Conservation (phyloP, 2,113 vertebrate genomes). For the Saguinus midas region DNA sequence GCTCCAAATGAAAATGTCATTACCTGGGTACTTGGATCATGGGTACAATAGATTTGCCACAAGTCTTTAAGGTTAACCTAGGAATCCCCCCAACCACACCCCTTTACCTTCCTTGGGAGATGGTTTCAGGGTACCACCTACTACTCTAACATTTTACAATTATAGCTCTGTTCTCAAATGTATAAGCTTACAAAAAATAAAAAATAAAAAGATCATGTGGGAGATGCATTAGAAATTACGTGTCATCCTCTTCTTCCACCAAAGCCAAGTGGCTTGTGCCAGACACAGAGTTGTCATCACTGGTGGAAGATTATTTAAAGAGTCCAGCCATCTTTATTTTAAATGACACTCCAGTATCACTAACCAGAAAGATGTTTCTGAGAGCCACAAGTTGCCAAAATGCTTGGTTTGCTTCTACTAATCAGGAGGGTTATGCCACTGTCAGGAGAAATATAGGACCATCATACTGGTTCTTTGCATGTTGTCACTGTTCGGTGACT, state of each 20-base stretch:
- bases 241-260: not conserved
- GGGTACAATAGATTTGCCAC: not conserved
- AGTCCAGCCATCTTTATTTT: not conserved
- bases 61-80: not conserved
- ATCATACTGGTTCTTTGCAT: not conserved
- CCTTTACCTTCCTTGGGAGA: not conserved
- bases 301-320: not conserved
- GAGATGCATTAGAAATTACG: not conserved
- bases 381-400: not conserved
- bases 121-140: not conserved
- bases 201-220: not conserved
- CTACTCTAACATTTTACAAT: not conserved
- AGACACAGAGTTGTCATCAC: not conserved
- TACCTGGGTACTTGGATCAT: not conserved
- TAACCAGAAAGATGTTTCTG: not conserved
- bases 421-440: not conserved
- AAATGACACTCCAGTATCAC: not conserved
- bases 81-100: not conserved
- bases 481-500: not conserved
- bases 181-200: not conserved
- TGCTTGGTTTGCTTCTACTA: not conserved
- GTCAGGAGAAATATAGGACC: not conserved
- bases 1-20: not conserved
- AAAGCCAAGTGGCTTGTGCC: not conserved
- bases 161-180: not conserved